Conservation (phyloP, 2,888 invertebrate species). For the Thereva unica region DNA sequence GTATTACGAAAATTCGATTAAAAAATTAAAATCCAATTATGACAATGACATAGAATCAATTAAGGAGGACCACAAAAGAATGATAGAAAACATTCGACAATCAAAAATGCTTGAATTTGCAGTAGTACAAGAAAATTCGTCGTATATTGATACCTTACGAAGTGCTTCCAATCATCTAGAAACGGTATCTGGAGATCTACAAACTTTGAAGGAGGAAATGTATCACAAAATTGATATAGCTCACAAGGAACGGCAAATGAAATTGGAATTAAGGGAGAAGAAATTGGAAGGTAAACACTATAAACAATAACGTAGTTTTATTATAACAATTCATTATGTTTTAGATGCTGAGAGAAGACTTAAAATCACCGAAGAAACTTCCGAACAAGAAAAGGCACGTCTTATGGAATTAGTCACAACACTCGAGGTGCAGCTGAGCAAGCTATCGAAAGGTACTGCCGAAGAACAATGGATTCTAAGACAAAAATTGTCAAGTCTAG, state of each 20-base stretch:
- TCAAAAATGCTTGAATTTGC: conserved; percentile 55
- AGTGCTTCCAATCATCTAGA: conserved; percentile 53
- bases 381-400: conserved; percentile 52
- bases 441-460: conserved; percentile 52
- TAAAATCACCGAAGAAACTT: conserved; percentile 49
- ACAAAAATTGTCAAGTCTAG: conserved; percentile 54
- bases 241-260: conserved; percentile 50
- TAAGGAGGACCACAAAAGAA: conserved; percentile 49
- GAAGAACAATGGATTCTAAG: conserved; percentile 57
- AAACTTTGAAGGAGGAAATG: conserved; percentile 52
- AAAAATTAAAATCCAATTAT: conserved; percentile 50
- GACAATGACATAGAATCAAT: conserved; percentile 51
- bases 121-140: conserved; percentile 54
- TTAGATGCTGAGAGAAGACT: conserved; percentile 51
- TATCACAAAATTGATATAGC: conserved; percentile 48
- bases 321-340: neutral
- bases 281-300: conserved; percentile 46
- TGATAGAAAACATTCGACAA: conserved; percentile 54
- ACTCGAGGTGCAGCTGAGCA: conserved; percentile 52
- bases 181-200: conserved; percentile 48
- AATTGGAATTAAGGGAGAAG: conserved; percentile 50
- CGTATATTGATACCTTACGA: conserved; percentile 54
- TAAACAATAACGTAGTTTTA: too few species aligned
- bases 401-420: conserved; percentile 55
- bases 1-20: conserved; percentile 52